Percentiles rank a stretch among this genome's conserved stretches.
phyloP scores from a whole-genome alignment of 2,113 vertebrate species.

The Sterrhoptilus dennistouni region DNA sequence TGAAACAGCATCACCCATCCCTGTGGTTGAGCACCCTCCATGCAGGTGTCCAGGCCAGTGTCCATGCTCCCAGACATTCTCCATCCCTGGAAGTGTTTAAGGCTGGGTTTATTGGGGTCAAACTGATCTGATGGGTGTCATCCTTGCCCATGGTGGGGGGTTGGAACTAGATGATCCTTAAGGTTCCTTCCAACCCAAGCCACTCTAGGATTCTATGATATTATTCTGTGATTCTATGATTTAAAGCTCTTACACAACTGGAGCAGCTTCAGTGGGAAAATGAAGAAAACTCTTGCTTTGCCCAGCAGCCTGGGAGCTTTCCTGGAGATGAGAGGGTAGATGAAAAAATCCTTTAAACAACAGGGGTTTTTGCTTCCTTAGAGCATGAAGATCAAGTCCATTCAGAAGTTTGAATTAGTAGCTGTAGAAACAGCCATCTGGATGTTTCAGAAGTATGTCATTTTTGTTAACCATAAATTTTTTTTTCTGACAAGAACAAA shows the following conservation, averaged over 20 bases:
- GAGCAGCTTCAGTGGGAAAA: neutral
- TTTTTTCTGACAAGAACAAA: neutral
- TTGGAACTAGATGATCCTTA: neutral
- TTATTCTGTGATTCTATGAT: neutral
- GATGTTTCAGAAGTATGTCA: neutral
- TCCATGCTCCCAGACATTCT: neutral
- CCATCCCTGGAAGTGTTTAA: neutral
- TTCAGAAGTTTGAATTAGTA: neutral
- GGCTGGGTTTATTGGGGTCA: neutral
- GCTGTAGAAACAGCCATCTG: neutral
- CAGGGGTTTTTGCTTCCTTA: neutral
- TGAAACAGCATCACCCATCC: neutral
- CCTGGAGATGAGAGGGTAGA: neutral
- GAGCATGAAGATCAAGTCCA: neutral
- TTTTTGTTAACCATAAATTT: neutral
- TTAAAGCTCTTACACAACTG: neutral
- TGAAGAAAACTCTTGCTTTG: neutral
- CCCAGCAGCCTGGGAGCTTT: neutral
- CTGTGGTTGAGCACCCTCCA: neutral
- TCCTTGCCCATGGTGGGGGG: neutral
- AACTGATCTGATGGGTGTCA: neutral
- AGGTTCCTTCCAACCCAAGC: neutral
- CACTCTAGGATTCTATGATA: neutral
- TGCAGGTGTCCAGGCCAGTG: neutral
- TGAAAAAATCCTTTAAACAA: neutral